A percentile compares a stretch with the other conserved stretches of the same genome.
Conservation (phyloP, 2,888 invertebrate genomes). For the Keiferia lycopersicella region DNA sequence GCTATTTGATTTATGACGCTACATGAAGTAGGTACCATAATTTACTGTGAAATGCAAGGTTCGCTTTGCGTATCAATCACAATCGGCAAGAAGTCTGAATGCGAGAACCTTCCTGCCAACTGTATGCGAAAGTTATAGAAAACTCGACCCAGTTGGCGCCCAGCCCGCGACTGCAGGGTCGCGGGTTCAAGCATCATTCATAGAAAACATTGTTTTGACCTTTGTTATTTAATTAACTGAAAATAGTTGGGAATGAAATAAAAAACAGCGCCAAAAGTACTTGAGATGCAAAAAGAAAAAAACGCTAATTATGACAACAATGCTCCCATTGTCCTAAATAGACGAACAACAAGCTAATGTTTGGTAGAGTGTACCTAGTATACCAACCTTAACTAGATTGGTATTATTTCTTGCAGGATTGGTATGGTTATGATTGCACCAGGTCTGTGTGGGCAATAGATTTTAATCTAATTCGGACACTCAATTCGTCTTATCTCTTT, state of each 20-base stretch:
- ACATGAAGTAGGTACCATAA: not conserved
- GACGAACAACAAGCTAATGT: too few relatives aligned
- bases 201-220: not conserved
- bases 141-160: conserved; percentile 77
- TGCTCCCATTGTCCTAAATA: not conserved
- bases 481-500: conserved; percentile 51
- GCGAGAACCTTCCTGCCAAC: not conserved
- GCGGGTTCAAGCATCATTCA: conserved; percentile 30
- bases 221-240: not conserved
- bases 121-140: conserved; percentile 67
- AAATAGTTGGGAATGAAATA: not conserved
- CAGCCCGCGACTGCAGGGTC: conserved; percentile 59
- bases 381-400: not conserved
- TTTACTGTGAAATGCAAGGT: not conserved
- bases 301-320: not conserved
- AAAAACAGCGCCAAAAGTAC: not conserved
- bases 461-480: conserved; percentile 28
- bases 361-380: too few relatives aligned
- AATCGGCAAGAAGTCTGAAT: conserved; percentile 10
- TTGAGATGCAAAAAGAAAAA: not conserved
- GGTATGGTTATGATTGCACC: not conserved
- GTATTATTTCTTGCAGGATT: not conserved
- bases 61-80: conserved; percentile 6
- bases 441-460: conserved; percentile 1
- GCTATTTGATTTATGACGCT: not conserved